phyloP scores from a whole-genome alignment of 2,888 invertebrate genomes.

The Nomada lathburiana region DNA sequence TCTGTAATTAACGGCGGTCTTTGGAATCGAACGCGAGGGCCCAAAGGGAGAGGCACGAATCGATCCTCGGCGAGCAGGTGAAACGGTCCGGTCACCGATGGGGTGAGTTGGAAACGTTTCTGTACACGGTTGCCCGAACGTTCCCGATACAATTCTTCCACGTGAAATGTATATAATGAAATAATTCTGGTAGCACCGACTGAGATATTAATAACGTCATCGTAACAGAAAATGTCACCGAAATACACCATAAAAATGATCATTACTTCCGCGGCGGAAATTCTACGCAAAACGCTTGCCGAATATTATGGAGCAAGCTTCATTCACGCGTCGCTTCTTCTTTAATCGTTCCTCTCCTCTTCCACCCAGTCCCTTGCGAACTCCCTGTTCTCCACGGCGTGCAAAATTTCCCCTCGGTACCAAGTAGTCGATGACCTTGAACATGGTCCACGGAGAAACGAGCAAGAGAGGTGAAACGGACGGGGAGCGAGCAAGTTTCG shows the following conservation, averaged over 20 bases:
- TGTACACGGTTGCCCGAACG: not conserved
- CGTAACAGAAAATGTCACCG: too few relatives aligned
- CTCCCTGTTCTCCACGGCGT: not conserved
- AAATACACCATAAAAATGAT: too few relatives aligned
- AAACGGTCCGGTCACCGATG: not conserved
- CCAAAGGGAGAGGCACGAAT: constrained; percentile 5
- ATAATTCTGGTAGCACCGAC: too few relatives aligned
- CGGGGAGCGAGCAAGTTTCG: not conserved
- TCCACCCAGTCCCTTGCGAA: not conserved
- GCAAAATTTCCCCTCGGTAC: constrained; percentile 23
- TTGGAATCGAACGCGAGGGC: constrained; percentile 25
- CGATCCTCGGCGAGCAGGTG: constrained; percentile 18
- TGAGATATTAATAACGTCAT: too few relatives aligned
- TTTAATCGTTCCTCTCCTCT: not conserved
- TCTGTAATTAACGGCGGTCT: constrained; percentile 47
- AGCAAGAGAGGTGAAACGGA: not conserved
- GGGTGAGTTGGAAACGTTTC: not conserved
- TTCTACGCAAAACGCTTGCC: too few relatives aligned
- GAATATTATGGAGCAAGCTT: not conserved
- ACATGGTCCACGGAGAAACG: not conserved
- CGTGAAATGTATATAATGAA: not conserved
- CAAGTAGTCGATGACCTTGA: constrained; percentile 39
- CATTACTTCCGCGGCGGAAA: too few relatives aligned
- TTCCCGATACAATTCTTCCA: not conserved
- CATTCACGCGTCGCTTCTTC: not conserved